phyloP scores from a whole-genome alignment of 2,888 invertebrate genomes.

The Drosophila maculinotata region DNA sequence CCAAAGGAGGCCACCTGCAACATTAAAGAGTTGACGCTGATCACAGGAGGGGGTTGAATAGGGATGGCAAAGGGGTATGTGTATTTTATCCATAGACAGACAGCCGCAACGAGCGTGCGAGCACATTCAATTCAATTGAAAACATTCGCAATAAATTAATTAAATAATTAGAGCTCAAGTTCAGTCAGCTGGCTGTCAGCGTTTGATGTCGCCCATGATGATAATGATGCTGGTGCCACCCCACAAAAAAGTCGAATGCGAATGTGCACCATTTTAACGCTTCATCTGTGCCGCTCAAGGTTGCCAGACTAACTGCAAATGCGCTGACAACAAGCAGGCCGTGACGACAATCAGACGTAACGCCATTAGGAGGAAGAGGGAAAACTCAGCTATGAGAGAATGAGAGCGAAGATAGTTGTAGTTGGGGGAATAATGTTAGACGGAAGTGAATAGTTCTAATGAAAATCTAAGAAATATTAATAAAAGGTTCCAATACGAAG shows the following conservation, averaged over 20 bases:
- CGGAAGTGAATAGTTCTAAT: too few species aligned
- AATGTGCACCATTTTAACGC: slow-evolving; percentile 66
- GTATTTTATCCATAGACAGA: slow-evolving; percentile 25
- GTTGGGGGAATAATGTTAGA: not conserved
- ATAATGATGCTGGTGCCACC: slow-evolving; percentile 34
- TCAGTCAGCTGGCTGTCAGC: slow-evolving; percentile 47
- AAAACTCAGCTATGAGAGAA: not conserved
- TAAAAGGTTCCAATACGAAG: too few species aligned
- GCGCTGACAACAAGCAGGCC: slow-evolving; percentile 42
- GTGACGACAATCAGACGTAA: slow-evolving; percentile 31
- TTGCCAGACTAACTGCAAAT: slow-evolving; percentile 31
- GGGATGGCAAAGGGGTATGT: not conserved
- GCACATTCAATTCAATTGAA: slow-evolving; percentile 65
- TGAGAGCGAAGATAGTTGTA: not conserved
- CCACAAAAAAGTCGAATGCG: slow-evolving; percentile 38
- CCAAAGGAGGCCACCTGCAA: slow-evolving; percentile 73
- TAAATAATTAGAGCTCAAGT: slow-evolving; percentile 79
- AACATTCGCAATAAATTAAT: slow-evolving; percentile 75
- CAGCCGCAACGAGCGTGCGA: not conserved
- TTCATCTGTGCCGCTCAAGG: slow-evolving; percentile 69
- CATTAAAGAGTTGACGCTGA: slow-evolving; percentile 41
- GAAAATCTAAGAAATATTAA: too few species aligned
- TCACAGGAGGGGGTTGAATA: not conserved
- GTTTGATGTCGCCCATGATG: slow-evolving; percentile 52
- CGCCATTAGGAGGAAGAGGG: not conserved